Percentiles rank a stretch among this genome's conserved stretches.
These are phyloP conservation scores for Amblyjoppa fuscipennis DNA, from an alignment of 2,888 invertebrate species.

Conservation along the genomic window DNA sequence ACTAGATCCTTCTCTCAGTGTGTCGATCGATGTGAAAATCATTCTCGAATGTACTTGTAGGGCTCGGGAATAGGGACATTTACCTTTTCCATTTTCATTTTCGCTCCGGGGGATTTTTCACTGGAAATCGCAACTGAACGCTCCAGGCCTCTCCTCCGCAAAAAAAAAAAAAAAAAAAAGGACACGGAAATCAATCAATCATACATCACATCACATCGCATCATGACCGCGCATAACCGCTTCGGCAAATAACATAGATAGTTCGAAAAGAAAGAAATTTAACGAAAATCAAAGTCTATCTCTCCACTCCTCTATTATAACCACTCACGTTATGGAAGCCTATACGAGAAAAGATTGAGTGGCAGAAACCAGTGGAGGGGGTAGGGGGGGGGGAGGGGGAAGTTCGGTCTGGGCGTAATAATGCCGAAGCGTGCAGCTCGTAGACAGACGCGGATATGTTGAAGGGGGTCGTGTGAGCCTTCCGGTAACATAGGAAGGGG, in stretches of 20 bases:
- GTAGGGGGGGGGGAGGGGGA: background rate
- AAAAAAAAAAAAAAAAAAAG: background rate
- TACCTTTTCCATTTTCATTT: too few relatives aligned
- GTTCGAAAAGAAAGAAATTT: background rate
- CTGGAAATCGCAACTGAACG: too few relatives aligned
- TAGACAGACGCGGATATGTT: conserved; percentile 47
- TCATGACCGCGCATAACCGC: background rate
- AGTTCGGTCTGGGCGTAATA: conserved; percentile 21
- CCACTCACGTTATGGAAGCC: conserved; percentile 1
- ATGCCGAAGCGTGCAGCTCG: conserved; percentile 30
- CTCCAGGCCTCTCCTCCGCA: background rate
- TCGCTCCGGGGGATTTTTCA: too few relatives aligned
- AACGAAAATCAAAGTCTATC: conserved; percentile 14
- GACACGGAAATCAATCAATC: too few relatives aligned
- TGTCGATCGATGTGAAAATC: too few relatives aligned
- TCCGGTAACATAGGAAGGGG: conserved; percentile 30
- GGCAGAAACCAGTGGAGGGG: background rate
- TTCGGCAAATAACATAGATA: background rate
- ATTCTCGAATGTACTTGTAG: too few relatives aligned
- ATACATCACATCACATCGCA: background rate
- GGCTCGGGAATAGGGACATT: too few relatives aligned
- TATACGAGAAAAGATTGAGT: conserved; percentile 28
- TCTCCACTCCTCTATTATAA: background rate
- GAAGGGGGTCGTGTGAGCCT: conserved; percentile 45
- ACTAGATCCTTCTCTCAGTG: too few relatives aligned